Evolutionary conservation across 2,797 vertebrate species (phyloP).

Genomic region (Catamblyrhynchus diadema): DNA sequence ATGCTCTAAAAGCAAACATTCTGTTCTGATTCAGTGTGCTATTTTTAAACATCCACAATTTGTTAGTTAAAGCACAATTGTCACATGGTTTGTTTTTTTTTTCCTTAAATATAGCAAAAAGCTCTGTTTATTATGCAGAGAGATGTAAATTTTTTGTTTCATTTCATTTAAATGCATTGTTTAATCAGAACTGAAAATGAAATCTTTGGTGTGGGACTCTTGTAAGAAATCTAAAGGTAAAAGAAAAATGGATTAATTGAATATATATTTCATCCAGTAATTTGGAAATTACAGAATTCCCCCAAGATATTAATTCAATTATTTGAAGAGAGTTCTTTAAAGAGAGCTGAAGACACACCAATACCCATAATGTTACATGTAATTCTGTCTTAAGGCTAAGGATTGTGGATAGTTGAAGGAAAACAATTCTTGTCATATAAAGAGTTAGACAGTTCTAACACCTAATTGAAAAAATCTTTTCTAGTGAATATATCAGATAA

Average conservation of each 20-base stretch:
- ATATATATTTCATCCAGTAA: background rate
- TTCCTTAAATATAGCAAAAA: background rate
- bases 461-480: background rate
- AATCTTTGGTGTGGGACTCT: background rate
- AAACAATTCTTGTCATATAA: background rate
- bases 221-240: background rate
- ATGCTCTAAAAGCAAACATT: slow-evolving; percentile 47
- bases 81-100: background rate
- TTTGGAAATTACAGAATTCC: background rate
- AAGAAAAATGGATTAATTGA: background rate
- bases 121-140: background rate
- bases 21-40: slow-evolving; percentile 30
- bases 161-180: background rate
- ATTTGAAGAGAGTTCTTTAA: background rate
- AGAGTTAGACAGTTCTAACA: background rate
- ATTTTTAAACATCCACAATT: slow-evolving; percentile 46
- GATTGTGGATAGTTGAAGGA: background rate
- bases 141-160: background rate
- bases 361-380: background rate
- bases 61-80: slow-evolving; percentile 20
- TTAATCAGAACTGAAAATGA: background rate
- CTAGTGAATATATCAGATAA: background rate
- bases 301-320: background rate
- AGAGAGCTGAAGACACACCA: background rate
- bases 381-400: background rate